A percentile compares a stretch with the other conserved stretches of the same genome.
These are phyloP conservation scores for Andricus grossulariae DNA, from an alignment of 1,140 invertebrate species.

Conservation along the genomic window DNA sequence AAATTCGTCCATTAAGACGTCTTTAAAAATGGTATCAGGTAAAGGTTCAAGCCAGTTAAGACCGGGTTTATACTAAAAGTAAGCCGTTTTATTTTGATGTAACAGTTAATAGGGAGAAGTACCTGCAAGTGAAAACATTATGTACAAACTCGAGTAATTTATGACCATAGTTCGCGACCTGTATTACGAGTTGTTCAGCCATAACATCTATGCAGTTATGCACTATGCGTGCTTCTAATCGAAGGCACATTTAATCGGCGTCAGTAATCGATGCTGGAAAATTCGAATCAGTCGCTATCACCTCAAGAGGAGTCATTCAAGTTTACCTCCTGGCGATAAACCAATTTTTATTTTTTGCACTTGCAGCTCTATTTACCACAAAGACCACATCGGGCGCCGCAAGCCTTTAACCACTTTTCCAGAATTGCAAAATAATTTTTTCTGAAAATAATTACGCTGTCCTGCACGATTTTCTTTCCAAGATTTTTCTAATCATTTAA, in stretches of 20 bases:
- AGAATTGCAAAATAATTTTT: background rate
- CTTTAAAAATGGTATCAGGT: too few species aligned
- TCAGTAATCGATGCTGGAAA: slow-evolving; percentile 17
- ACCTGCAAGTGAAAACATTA: slow-evolving; percentile 17
- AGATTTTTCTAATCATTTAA: too few species aligned
- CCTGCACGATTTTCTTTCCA: too few species aligned
- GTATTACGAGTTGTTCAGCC: slow-evolving; percentile 17
- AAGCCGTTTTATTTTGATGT: background rate
- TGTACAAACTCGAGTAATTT: slow-evolving; percentile 12
- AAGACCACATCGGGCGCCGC: background rate
- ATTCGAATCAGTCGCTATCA: slow-evolving; percentile 27
- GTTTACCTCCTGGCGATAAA: background rate
- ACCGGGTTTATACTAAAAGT: too few species aligned
- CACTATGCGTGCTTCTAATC: slow-evolving; percentile 12
- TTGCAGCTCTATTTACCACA: slow-evolving; percentile 10
- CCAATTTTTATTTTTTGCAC: slow-evolving; percentile 4
- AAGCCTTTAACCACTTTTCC: slow-evolving; percentile 23
- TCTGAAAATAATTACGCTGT: too few species aligned
- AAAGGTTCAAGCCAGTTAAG: too few species aligned
- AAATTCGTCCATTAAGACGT: too few species aligned
- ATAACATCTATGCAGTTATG: background rate
- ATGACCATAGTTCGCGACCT: slow-evolving; percentile 14
- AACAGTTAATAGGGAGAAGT: slow-evolving; percentile 4
- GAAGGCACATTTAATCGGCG: slow-evolving; percentile 23
- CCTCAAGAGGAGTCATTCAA: slow-evolving; percentile 24